Base-by-base conservation (phyloP, 1,140 invertebrate species). In the Daktulosphaira vitifoliae region DNA sequence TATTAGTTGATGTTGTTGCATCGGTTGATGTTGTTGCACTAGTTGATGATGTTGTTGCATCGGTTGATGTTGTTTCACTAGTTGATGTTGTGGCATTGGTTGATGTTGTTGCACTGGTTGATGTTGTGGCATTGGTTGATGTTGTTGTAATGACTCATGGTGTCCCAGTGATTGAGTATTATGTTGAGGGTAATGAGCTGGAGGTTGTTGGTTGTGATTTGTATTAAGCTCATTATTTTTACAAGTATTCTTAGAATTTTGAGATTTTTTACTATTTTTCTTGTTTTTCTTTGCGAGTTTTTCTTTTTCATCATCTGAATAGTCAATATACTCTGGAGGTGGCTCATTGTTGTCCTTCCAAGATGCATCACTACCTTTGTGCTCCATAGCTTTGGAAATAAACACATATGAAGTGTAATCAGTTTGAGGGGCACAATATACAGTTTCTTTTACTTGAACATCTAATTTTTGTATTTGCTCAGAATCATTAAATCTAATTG, bases 291-390 rank as follows among this genome's bases (percentile, higher is more conserved):
- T 71, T 0, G 69, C 69, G 18, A 20, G 38, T 37, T 79, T 76
- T 74, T 94, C 90, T 70, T 85, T 80, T 72, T 95, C 92, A 73
- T 96, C 92, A 72, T 95, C 91, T 0, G 92, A 95, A 78, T 84
- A 94, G 29, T 92, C 90, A 0, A 83, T 62, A 68, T 79, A 80
- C 56, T 80, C 79, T 1, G 76, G 72, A 2, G 91, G 90, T 33
- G 87, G 83, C 74, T 96, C 92, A 48, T 84, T 79, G 72, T 92
- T 86, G 71, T 90, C 79, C 72, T 87, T 80, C 84, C 89, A 92
- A 5, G 86, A 87, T 4, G 89, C 85, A 80, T 94, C 90, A 13
- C 81, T 84, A 4, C 86, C 88, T 78, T 84, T 88, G 39, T 83
- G 74, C 81, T 83, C 87, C 72, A 81, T 80, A 37, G 92, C 77